Evolutionary conservation across 2,113 vertebrate genomes (phyloP), one percentile per base, ranked within the genome.

Genomic region (Hemichromis elongatus): DNA sequence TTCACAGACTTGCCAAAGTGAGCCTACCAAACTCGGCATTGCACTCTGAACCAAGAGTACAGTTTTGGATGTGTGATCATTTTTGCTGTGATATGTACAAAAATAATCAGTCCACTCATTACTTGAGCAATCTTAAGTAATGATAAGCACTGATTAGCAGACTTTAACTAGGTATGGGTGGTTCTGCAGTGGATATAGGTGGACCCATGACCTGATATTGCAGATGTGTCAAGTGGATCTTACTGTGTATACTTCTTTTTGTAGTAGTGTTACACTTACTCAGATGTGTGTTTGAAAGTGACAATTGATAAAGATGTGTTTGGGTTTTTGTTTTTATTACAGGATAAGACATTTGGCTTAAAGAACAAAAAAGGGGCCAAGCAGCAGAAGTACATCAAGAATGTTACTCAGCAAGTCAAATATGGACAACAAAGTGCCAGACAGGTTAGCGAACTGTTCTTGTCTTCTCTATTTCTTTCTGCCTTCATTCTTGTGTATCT

Each of bases 331-430:
- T 63, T 40, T 12, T 52, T 19, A 26, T 55, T 89, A 37, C 81
- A 99, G 99, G 99, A 99, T 84, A 99, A 99, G 95, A 99, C 99
- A 16, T 99, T 99, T 92, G 99, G 99, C 19, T 94, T 99, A 42
- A 99, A 99, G 94, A 99, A 99, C 93, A 99, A 99, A 86, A 99
- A 99, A 91, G 99, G 99, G 80, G 99, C 97, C 88, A 99, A 99
- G 87, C 99, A 99, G 88, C 98, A 99, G 93, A 99, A 99, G 87
- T 99, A 97, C 89, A 99, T 99, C 92, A 99, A 99, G 90, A 97
- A 98, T 77, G 99, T 99, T 5, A 98, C 97, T 61, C 98, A 99
- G 70, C 98, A 99, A 93, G 98, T 99, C 79, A 99, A 99, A 90
- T 95, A 96, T 94, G 98, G 98, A 70, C 97, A 97, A 81, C 97